Evolutionary conservation across 2,888 invertebrate genomes (phyloP).

Genomic region (Scaptomyza parva): DNA sequence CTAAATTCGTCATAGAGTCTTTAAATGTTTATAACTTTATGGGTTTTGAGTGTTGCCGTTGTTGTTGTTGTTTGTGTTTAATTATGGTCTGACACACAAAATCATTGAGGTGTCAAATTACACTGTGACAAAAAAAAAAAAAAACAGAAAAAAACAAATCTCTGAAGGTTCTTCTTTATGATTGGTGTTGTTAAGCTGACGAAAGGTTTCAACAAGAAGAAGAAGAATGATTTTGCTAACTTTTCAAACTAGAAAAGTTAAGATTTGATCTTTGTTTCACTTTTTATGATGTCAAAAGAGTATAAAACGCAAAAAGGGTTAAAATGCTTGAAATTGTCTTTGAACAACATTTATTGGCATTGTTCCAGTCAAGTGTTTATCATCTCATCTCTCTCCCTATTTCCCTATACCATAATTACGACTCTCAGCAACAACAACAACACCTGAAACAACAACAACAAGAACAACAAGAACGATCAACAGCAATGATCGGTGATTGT

Average conservation of each 20-base stretch:
- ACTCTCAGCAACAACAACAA: conserved; percentile 15
- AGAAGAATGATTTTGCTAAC: background rate
- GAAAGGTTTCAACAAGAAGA: background rate
- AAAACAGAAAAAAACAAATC: no score
- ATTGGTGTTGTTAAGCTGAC: conserved; percentile 9
- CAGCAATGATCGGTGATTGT: conserved; percentile 39
- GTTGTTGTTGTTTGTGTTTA: conserved; percentile 27
- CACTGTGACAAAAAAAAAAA: conserved; percentile 11
- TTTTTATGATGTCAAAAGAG: background rate
- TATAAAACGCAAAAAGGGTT: background rate
- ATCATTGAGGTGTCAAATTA: conserved; percentile 64
- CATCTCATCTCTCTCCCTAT: conserved; percentile 5
- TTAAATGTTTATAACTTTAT: conserved; percentile 34
- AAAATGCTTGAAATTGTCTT: conserved; percentile 7
- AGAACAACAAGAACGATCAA: conserved; percentile 22
- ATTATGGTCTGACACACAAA: conserved; percentile 68
- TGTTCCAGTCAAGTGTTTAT: background rate
- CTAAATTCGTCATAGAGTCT: conserved; percentile 20
- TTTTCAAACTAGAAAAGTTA: background rate
- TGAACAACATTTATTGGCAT: conserved; percentile 26
- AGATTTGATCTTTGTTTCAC: background rate
- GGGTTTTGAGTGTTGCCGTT: conserved; percentile 15
- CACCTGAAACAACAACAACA: conserved; percentile 16
- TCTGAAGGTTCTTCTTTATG: background rate
- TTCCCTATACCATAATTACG: conserved; percentile 28